Evolutionary conservation across 2,113 vertebrate genomes (phyloP).

Genomic region (Elaphurus davidianus): DNA sequence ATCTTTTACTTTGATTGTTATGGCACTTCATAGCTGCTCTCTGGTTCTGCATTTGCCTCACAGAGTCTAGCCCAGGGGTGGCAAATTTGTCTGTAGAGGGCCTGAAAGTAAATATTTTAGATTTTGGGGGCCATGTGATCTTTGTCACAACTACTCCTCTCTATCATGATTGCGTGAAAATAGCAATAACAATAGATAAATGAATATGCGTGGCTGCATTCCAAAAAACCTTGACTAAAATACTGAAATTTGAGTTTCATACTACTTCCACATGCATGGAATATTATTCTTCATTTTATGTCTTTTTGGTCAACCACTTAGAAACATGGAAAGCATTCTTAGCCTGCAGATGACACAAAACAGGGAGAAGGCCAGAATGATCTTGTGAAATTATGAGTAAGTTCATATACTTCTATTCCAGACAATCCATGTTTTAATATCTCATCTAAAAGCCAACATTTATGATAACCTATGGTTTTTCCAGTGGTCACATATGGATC

Average conservation of each 20-base stretch:
- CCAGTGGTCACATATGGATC: neutral
- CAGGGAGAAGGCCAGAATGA: neutral
- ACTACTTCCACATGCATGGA: neutral
- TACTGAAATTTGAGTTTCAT: neutral
- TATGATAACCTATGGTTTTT: neutral
- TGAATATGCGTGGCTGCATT: neutral
- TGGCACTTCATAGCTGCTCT: neutral
- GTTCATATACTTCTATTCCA: neutral
- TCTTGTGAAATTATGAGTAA: neutral
- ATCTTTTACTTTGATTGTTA: neutral
- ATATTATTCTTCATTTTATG: neutral
- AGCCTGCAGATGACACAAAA: neutral
- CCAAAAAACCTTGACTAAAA: neutral
- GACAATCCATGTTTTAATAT: neutral
- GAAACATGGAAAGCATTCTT: neutral
- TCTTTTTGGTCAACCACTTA: neutral
- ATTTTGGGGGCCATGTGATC: neutral
- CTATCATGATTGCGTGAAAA: neutral
- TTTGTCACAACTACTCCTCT: neutral
- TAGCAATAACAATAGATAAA: neutral
- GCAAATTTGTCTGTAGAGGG: neutral
- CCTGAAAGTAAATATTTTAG: neutral
- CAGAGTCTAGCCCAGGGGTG: neutral
- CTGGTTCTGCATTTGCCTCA: neutral
- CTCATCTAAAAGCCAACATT: neutral